Base-by-base conservation (phyloP, 2,797 vertebrate species). In the Eutrigla gurnardus region DNA sequence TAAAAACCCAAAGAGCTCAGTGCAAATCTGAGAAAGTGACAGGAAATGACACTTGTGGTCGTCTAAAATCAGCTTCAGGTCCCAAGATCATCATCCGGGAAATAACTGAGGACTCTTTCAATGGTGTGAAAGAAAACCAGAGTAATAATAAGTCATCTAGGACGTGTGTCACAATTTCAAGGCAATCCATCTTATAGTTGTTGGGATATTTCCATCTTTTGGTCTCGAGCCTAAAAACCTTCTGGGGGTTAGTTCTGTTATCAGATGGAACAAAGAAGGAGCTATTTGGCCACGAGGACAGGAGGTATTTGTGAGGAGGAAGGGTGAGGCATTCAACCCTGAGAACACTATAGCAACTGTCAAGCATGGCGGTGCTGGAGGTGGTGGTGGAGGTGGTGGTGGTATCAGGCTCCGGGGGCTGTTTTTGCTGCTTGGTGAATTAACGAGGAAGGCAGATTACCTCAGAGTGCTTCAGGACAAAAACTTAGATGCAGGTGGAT, bases 221-320 rank as follows among this genome's bases (percentile, higher is more conserved):
- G 57, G 7, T 63, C 61, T 47, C 14, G 35, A 7, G 33, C 10
- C 43, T 47, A 47, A 46, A 63, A 37, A 7, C 39, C 12, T 43
- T 43, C 39, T 43, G 46, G 4, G n/a, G 13, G 14, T 49, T 6
- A 13, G 14, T 42, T 55, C 35, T 36, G 11, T 36, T 18, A 35
- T 49, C 35, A 65, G 36, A 52, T 46, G 60, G 35, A 17, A 14
- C 32, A 25, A 18, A 39, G 35, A 37, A 57, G n/a, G n/a, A 68
- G 43, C 25, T 49, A 37, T 43, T 45, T 62, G 59, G 59, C 69
- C 54, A 61, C 25, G 17, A 10, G 47, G 18, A 49, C 18, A 40
- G 14, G 7, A 66, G 50, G 54, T 6, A 42, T 32, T 65, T 25
- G n/a, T 10, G 45, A 45, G 37, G 37, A 70, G 33, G 37, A 57